Percentiles rank a stretch among this genome's conserved stretches.
Conservation (phyloP, 2,113 vertebrate species). For the Pica pica region DNA sequence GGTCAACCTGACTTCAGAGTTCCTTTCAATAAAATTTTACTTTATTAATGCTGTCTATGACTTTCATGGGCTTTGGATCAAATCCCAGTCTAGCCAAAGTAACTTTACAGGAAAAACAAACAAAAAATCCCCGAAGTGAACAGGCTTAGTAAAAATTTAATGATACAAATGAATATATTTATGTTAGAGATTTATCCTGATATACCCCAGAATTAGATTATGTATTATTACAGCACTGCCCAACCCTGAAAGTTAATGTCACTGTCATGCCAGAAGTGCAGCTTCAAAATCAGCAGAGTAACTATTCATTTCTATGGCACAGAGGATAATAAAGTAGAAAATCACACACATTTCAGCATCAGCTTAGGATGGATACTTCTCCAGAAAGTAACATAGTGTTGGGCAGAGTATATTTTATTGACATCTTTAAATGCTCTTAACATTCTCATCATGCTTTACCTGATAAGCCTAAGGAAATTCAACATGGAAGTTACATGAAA, state of each 20-base stretch:
- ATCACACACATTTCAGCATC: not conserved
- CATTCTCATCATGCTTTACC: not conserved
- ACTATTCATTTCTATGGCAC: not conserved
- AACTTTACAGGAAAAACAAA: conserved; percentile 4
- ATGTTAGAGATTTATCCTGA: not conserved
- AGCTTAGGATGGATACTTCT: not conserved
- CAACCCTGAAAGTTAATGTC: not conserved
- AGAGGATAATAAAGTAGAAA: not conserved
- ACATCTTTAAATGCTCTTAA: not conserved
- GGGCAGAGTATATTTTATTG: not conserved
- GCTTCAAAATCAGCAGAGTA: not conserved
- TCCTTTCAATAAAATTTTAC: conserved; percentile 20
- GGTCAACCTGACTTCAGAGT: not conserved
- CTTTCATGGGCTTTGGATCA: not conserved
- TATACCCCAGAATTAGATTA: not conserved
- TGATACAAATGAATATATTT: not conserved
- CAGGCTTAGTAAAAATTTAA: not conserved
- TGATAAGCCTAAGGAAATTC: not conserved
- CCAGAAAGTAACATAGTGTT: not conserved
- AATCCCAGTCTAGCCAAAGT: not conserved
- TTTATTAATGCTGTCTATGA: conserved; percentile 2
- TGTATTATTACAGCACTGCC: not conserved
- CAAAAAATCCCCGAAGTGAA: not conserved
- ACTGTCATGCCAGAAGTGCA: not conserved
- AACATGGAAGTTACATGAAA: not conserved